phyloP scores from a whole-genome alignment of 2,113 vertebrate genomes.

The Clinocottus analis region DNA sequence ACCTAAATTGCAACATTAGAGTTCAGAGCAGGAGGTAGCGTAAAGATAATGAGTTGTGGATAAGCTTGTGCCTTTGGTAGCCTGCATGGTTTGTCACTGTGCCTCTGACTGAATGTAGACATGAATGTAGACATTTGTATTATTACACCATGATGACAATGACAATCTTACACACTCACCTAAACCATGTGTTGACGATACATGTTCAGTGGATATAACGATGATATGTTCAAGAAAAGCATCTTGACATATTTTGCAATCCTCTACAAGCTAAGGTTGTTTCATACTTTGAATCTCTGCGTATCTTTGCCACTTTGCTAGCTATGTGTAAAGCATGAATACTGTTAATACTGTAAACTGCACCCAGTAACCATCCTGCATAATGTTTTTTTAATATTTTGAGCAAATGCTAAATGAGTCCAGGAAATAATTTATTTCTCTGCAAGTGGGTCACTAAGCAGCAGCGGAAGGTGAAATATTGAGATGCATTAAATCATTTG shows the following conservation, averaged over 20 bases:
- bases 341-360: conserved; percentile 53
- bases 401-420: conserved; percentile 44
- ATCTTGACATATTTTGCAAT: background rate
- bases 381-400: conserved; percentile 41
- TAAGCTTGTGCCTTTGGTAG: background rate
- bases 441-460: conserved; percentile 74
- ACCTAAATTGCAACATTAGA: conserved; percentile 5
- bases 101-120: background rate
- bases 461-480: conserved; percentile 73
- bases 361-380: conserved; percentile 30
- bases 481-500: conserved; percentile 71
- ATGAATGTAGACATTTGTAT: background rate
- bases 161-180: background rate
- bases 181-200: background rate
- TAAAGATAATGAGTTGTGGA: background rate
- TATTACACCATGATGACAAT: background rate
- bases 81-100: background rate
- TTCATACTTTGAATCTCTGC: background rate
- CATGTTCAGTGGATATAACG: background rate
- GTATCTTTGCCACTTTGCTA: background rate
- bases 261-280: background rate
- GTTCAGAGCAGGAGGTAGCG: background rate
- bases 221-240: background rate
- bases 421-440: conserved; percentile 72
- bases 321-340: conserved; percentile 34